Evolutionary conservation across 2,888 invertebrate species (phyloP), one percentile per base, ranked within the genome.

Genomic region (Lamproptera curius): DNA sequence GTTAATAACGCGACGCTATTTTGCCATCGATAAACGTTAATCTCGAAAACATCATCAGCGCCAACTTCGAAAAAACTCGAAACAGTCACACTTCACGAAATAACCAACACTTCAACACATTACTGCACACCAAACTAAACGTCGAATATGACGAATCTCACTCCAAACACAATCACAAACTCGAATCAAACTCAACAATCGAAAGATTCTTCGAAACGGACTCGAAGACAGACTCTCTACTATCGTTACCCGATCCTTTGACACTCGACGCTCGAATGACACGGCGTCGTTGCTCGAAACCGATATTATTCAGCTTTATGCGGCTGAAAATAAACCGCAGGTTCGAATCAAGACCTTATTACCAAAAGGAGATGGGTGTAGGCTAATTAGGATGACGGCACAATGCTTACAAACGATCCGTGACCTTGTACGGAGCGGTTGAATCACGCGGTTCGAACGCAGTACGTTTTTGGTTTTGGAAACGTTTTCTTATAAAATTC

Each of bases 261-360:
- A 42, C 46, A 46, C 34, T 15, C 51, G 9, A 36, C 33, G 17
- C 33, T 39, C 23, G 46, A 53, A 51, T 51, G 51, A 54, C 48
- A 43, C 43, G 26, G 38, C 23, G 31, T 23, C 28, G 23, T 31
- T 39, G 37, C 42, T 33, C 11, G 17, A 44, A 28, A 23, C 41
- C 41, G 34, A 43, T 49, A 45, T 42, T 43, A 34, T 10, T 26
- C 35, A 13, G 16, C 31, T 34, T n/a, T n/a, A 38, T 23, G 11
- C 4, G 17, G 42, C 5, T 41, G 10, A 11, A 40, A 40, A 34
- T 28, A 36, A 20, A 5, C 9, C 8, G 15, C 11, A 5, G 26
- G 15, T 33, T 16, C 49, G 13, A 54, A 31, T 42, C 35, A 46
- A 23, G 46, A 26, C 51, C 16, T 34, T 54, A 44, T 43, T 20